A percentile compares a stretch with the other conserved stretches of the same genome.
These are phyloP conservation scores for Leptinotarsa lineolata DNA, from an alignment of 1,140 invertebrate genomes.

Conservation along the genomic window DNA sequence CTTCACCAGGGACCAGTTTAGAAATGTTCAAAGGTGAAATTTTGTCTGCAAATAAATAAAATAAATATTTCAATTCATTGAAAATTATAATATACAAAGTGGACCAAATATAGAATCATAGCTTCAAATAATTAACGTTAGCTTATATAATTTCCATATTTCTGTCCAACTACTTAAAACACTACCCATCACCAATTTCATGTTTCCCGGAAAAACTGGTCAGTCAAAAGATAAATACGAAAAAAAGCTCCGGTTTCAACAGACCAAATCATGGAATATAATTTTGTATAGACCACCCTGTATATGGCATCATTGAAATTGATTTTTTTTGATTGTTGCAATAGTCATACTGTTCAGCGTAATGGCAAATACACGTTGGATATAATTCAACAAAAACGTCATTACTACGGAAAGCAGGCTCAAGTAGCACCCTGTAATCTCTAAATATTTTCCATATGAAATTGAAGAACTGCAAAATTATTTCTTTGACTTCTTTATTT, in stretches of 20 bases:
- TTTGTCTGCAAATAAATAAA: conserved; percentile 7
- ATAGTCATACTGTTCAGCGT: too few relatives aligned
- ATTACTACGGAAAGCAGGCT: too few relatives aligned
- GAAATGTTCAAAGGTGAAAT: conserved; percentile 8
- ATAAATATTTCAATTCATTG: conserved; percentile 1
- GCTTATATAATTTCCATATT: too few relatives aligned
- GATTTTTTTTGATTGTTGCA: too few relatives aligned
- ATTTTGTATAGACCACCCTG: conserved; percentile 2
- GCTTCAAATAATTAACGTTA: not conserved
- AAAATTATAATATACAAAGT: not conserved
- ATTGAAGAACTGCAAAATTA: too few relatives aligned
- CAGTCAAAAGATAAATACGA: too few relatives aligned
- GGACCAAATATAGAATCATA: conserved; percentile 2
- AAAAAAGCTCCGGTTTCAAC: not conserved
- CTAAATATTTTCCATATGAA: too few relatives aligned
- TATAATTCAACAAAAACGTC: too few relatives aligned
- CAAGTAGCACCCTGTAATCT: too few relatives aligned
- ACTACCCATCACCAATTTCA: not conserved
- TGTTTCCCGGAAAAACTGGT: too few relatives aligned
- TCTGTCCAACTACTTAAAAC: not conserved
- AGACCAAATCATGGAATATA: not conserved
- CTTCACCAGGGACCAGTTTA: conserved; percentile 1
- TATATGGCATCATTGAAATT: not conserved
- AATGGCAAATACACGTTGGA: too few relatives aligned
- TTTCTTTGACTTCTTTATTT: too few relatives aligned